Evolutionary conservation across 1,140 invertebrate genomes (phyloP).

Genomic region (Drosophila pachea): DNA sequence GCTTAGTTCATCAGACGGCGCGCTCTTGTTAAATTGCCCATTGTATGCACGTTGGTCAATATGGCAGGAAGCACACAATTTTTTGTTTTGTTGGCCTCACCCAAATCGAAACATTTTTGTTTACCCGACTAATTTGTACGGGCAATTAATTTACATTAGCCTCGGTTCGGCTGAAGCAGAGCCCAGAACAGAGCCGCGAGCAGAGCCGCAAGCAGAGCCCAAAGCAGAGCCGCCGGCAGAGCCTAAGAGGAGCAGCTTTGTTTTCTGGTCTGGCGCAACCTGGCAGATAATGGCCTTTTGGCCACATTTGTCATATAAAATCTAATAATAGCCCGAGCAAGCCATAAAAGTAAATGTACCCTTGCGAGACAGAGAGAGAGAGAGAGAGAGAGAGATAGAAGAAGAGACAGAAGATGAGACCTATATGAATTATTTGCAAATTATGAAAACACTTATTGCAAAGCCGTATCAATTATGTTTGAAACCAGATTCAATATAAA

Average conservation of each 20-base stretch:
- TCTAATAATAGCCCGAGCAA: slow-evolving; percentile 8
- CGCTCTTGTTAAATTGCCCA: slow-evolving; percentile 1
- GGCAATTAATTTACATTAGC: slow-evolving; percentile 71
- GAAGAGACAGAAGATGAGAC: background rate
- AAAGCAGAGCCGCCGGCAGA: too few relatives aligned
- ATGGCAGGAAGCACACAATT: slow-evolving; percentile 2
- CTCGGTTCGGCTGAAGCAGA: background rate
- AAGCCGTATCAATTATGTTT: slow-evolving; percentile 12
- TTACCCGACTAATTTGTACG: slow-evolving; percentile 62
- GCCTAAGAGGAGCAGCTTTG: slow-evolving; percentile 7
- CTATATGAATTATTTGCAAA: slow-evolving; percentile 18
- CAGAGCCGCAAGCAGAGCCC: too few relatives aligned
- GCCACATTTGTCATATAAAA: slow-evolving; percentile 11
- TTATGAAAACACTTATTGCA: slow-evolving; percentile 25
- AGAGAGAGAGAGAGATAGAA: background rate
- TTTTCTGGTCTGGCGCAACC: slow-evolving; percentile 31
- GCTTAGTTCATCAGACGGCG: background rate
- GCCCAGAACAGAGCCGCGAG: too few relatives aligned
- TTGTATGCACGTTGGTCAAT: slow-evolving; percentile 11
- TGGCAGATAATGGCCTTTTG: slow-evolving; percentile 6
- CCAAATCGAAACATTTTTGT: slow-evolving; percentile 33
- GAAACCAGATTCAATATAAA: slow-evolving; percentile 5
- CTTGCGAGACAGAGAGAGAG: background rate
- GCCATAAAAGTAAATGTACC: background rate
- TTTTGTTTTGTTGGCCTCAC: slow-evolving; percentile 1